Evolutionary conservation across 37 sponge, comb jelly and placozoan genomes (phyloP).

Genomic region (Aplysina aerophoba): DNA sequence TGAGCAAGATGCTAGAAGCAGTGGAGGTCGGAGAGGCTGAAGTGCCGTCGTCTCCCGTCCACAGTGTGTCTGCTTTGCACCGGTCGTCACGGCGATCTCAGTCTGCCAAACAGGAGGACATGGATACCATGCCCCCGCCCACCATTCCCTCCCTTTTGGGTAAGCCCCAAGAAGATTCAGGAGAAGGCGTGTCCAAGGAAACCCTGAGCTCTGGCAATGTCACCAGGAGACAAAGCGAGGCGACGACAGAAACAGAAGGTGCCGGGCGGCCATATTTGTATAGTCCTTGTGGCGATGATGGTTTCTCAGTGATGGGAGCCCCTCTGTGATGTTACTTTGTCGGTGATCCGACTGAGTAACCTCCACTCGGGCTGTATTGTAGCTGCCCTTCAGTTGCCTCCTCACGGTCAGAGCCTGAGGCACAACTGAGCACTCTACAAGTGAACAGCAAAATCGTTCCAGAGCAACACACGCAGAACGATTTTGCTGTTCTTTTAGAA

Average conservation of each 20-base stretch:
- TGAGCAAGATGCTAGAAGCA: not conserved
- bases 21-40: not conserved
- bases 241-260: not conserved
- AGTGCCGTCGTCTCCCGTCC: not conserved
- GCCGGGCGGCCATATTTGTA: too few species aligned
- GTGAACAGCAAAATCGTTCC: too few species aligned
- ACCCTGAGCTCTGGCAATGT: slow-evolving; percentile 12
- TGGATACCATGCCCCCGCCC: slow-evolving; percentile 35
- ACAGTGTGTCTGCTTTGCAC: not conserved
- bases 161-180: slow-evolving; percentile 4
- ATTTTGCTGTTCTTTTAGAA: too few species aligned
- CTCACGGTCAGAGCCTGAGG: too few species aligned
- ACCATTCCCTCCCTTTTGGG: slow-evolving; percentile 29
- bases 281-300: too few species aligned
- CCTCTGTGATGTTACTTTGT: too few species aligned
- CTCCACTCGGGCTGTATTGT: too few species aligned
- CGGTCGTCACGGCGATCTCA: not conserved
- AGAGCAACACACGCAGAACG: too few species aligned
- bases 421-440: too few species aligned
- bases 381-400: too few species aligned
- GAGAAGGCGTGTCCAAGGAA: slow-evolving; percentile 21
- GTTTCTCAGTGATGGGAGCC: too few species aligned
- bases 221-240: not conserved
- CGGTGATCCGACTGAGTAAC: too few species aligned
- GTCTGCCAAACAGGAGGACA: not conserved